Conservation (phyloP, 1,140 invertebrate species). For the Philaenus spumarius region DNA sequence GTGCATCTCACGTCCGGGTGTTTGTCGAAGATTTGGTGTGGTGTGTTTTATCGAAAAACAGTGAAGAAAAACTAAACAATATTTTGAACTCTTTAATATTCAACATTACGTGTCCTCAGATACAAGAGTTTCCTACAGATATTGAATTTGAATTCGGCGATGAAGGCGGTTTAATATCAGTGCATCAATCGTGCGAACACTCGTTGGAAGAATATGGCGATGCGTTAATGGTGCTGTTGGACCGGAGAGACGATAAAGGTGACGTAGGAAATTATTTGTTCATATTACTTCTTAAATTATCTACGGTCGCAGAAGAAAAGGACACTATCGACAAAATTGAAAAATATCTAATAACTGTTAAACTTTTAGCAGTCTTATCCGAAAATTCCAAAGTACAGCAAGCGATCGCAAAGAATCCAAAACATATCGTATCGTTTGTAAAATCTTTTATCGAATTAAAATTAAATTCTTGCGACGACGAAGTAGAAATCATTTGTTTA, state of each 20-base stretch:
- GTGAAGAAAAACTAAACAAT: conserved; percentile 14
- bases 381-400: conserved; percentile 36
- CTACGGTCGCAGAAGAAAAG: neutral
- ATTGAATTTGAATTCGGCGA: conserved; percentile 37
- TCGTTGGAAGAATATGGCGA: conserved; percentile 8
- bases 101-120: conserved; percentile 19
- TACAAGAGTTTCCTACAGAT: conserved; percentile 31
- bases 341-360: conserved; percentile 34
- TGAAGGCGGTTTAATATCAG: conserved; percentile 34
- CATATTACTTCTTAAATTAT: conserved; percentile 12
- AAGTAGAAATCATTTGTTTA: conserved; percentile 38
- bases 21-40: conserved; percentile 37
- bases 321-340: conserved; percentile 13
- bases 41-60: conserved; percentile 31
- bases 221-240: conserved; percentile 12
- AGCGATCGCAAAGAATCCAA: conserved; percentile 36
- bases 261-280: conserved; percentile 10
- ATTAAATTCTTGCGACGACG: conserved; percentile 14
- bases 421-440: conserved; percentile 37
- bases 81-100: conserved; percentile 36
- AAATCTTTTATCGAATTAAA: conserved; percentile 32
- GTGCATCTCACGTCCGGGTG: conserved; percentile 33
- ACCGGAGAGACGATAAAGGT: conserved; percentile 2
- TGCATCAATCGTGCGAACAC: conserved; percentile 2
- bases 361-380: conserved; percentile 37